These are phyloP conservation scores for Formicarius rufipectus DNA, from an alignment of 2,113 vertebrate genomes.

Conservation along the genomic window DNA sequence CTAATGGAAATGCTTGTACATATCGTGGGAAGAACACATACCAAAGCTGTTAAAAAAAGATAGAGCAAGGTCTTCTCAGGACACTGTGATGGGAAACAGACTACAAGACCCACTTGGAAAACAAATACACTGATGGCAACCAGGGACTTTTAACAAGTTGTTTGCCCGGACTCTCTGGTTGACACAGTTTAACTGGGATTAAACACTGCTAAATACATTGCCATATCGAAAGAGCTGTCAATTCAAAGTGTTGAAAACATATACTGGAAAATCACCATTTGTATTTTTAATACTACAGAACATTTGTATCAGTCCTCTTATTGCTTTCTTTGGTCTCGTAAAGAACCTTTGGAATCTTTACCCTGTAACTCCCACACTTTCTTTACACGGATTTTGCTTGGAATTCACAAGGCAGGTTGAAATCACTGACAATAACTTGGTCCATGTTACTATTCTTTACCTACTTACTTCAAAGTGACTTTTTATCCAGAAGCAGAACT, in stretches of 20 bases:
- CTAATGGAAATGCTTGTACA: constrained; percentile 16
- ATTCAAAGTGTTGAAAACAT: not conserved
- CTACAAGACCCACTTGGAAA: not conserved
- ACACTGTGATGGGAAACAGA: constrained; percentile 19
- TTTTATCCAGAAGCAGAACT: not conserved
- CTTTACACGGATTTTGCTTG: not conserved
- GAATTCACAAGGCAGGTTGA: not conserved
- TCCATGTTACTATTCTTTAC: not conserved
- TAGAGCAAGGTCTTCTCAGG: constrained; percentile 6
- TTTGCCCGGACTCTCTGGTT: not conserved
- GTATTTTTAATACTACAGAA: not conserved
- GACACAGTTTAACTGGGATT: not conserved
- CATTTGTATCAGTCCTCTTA: not conserved
- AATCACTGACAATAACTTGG: not conserved
- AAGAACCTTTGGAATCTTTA: not conserved
- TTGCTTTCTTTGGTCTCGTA: not conserved
- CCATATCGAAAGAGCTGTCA: not conserved
- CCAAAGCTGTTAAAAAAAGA: not conserved
- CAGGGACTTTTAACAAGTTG: not conserved
- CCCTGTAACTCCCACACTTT: not conserved
- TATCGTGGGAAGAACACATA: not conserved
- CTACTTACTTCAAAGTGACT: not conserved
- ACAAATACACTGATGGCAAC: not conserved
- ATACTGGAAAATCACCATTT: not conserved
- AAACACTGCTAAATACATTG: not conserved